Evolutionary conservation across 2,888 invertebrate species (phyloP).

Genomic region (Pemphredon lugubris): DNA sequence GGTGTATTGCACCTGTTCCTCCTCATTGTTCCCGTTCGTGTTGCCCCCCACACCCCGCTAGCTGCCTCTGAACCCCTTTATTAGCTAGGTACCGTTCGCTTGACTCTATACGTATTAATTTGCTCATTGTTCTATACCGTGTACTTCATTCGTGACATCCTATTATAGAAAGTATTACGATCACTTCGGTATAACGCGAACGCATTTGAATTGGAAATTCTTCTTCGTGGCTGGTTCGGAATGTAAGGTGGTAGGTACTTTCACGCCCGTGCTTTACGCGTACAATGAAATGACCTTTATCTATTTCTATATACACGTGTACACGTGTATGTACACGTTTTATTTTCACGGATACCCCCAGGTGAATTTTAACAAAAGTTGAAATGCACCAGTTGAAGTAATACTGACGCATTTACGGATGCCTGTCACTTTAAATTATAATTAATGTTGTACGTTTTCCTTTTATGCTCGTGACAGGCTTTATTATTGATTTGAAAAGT

Average conservation of each 20-base stretch:
- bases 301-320: not conserved
- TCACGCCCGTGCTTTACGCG: conserved; percentile 32
- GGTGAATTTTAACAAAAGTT: too few species aligned
- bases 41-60: not conserved
- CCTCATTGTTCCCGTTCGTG: not conserved
- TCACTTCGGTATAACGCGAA: conserved; percentile 36
- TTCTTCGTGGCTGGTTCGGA: conserved; percentile 28
- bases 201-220: conserved; percentile 55
- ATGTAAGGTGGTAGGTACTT: conserved; percentile 38
- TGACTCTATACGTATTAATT: conserved; percentile 3
- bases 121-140: conserved; percentile 12
- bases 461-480: too few species aligned
- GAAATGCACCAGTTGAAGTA: too few species aligned
- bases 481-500: too few species aligned
- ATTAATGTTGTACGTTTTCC: too few species aligned
- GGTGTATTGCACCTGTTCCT: conserved; percentile 1
- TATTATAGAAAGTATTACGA: conserved; percentile 52
- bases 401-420: too few species aligned
- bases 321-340: too few species aligned
- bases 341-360: too few species aligned
- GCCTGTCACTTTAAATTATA: too few species aligned
- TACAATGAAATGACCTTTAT: conserved; percentile 3
- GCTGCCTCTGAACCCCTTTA: not conserved
- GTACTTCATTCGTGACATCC: not conserved
- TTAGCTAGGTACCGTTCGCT: not conserved